A percentile compares a stretch with the other conserved stretches of the same genome.
Conservation (phyloP, 1,140 invertebrate genomes). For the Drosophila kepulauana region DNA sequence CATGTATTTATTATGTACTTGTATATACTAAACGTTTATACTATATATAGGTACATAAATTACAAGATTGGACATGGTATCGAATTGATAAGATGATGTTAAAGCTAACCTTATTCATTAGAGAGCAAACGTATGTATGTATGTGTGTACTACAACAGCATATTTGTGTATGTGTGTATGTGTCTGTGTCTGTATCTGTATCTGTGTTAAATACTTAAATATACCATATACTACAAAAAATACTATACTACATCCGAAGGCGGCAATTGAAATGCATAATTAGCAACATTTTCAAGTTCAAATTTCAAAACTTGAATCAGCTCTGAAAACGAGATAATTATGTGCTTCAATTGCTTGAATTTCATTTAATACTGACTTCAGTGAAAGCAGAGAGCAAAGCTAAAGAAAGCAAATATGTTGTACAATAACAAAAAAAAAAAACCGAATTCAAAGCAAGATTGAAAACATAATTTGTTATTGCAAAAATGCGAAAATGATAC, state of each 20-base stretch:
- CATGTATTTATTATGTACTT: slow-evolving; percentile 4
- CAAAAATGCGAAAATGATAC: slow-evolving; percentile 14
- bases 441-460: slow-evolving; percentile 3
- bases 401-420: slow-evolving; percentile 13
- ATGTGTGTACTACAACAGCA: slow-evolving; percentile 6
- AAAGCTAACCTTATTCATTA: slow-evolving; percentile 21
- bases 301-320: neutral
- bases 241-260: slow-evolving; percentile 9
- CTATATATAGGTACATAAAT: slow-evolving; percentile 33
- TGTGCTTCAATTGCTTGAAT: neutral
- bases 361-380: neutral
- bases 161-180: slow-evolving; percentile 33
- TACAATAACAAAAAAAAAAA: slow-evolving; percentile 20
- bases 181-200: slow-evolving; percentile 32
- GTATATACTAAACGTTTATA: slow-evolving; percentile 24
- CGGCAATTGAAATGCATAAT: neutral
- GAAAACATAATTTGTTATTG: neutral
- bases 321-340: neutral
- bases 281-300: neutral
- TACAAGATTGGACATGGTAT: slow-evolving; percentile 3
- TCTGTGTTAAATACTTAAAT: slow-evolving; percentile 29
- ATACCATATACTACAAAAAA: slow-evolving; percentile 13
- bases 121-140: neutral
- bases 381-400: neutral
- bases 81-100: slow-evolving; percentile 1